Percentiles rank a stretch among this genome's conserved stretches.
phyloP scores from a whole-genome alignment of 2,113 vertebrate species.

The Jacana jacana region DNA sequence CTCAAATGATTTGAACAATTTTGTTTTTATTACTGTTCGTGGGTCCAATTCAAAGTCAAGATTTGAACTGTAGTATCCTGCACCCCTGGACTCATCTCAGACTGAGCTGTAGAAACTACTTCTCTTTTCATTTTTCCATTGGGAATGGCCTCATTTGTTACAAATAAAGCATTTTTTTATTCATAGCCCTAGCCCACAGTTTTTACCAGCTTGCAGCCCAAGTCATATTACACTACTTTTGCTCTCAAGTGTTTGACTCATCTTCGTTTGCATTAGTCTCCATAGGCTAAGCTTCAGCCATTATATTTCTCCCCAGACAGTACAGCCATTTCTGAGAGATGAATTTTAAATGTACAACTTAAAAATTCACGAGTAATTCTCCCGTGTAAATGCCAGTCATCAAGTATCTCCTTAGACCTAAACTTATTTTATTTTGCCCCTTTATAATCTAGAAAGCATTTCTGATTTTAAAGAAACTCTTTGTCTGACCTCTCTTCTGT shows the following conservation, averaged over 20 bases:
- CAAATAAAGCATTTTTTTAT: background rate
- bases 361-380: background rate
- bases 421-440: background rate
- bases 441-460: background rate
- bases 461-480: background rate
- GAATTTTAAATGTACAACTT: background rate
- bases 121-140: background rate
- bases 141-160: background rate
- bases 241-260: background rate
- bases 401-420: background rate
- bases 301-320: background rate
- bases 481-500: background rate
- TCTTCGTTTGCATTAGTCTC: background rate
- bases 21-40: constrained; percentile 19
- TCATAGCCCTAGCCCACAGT: background rate
- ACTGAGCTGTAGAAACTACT: background rate
- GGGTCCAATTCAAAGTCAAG: background rate
- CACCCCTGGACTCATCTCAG: background rate
- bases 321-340: background rate
- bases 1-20: constrained; percentile 14
- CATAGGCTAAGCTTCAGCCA: background rate
- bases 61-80: background rate
- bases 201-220: background rate
- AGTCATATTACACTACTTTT: background rate
- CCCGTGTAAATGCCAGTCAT: background rate